phyloP scores from a whole-genome alignment of 2,888 invertebrate species.

The Hanleya hanleyi region DNA sequence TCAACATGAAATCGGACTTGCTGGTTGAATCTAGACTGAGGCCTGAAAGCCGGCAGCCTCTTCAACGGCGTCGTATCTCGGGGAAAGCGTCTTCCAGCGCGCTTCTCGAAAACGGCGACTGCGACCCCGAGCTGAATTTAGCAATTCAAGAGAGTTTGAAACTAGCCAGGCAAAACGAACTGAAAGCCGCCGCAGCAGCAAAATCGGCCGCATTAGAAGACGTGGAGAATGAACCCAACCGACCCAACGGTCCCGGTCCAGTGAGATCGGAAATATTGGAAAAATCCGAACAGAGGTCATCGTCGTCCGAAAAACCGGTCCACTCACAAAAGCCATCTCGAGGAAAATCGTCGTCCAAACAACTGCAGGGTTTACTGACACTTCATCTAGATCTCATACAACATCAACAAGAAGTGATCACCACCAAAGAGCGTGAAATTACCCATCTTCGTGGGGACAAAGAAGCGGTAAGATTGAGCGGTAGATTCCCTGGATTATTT shows the following conservation, averaged over 20 bases:
- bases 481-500: no score
- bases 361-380: conserved; percentile 82
- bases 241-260: background rate
- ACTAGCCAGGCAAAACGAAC: conserved; percentile 50
- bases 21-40: background rate
- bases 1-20: conserved; percentile 6
- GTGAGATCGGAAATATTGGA: no score
- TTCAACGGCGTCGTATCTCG: background rate
- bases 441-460: conserved; percentile 84
- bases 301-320: background rate
- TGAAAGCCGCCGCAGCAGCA: background rate
- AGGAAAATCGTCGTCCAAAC: conserved; percentile 37
- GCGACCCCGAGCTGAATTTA: conserved; percentile 57
- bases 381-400: conserved; percentile 91
- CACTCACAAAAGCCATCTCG: background rate
- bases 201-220: background rate
- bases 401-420: conserved; percentile 89
- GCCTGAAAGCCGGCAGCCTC: background rate
- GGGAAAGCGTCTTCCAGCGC: background rate
- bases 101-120: conserved; percentile 47
- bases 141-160: conserved; percentile 63
- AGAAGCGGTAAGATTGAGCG: conserved; percentile 81
- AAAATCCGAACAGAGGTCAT: background rate
- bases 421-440: conserved; percentile 85
- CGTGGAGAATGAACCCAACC: background rate